Evolutionary conservation across 2,797 vertebrate species (phyloP), one percentile per base, ranked within the genome.

Genomic region (Sitta carolinensis): DNA sequence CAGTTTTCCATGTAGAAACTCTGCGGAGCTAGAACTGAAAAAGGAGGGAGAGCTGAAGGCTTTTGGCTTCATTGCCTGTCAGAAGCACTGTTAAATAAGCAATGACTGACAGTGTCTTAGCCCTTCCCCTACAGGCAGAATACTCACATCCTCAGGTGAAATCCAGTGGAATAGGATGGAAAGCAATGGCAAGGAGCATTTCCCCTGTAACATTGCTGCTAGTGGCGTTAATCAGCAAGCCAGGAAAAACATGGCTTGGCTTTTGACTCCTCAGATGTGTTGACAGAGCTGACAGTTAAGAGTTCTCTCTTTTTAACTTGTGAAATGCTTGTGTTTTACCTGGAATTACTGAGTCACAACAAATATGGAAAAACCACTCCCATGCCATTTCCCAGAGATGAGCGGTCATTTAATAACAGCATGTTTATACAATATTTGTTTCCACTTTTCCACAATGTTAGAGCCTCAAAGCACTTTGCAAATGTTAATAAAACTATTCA

Each of bases 281-380:
- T 96, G 95, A 92, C 96, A 96, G 80, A 84, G 85, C 85, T 95
- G 77, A 88, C 91, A 92, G 84, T 81, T 84, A 40, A 82, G 59
- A 82, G 25, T 27, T 29, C 26, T 85, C 91, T 79, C 72, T 90
- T 95, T 95, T 96, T 93, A 96, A 95, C 84, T 95, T 59, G 57
- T 91, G 82, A 96, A 94, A 85, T 0, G 14, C 55, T 48, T 58
- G 77, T 9, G 40, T 90, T 94, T 96, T 96, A 96, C 94, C 95
- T 96, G 93, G 94, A 97, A 97, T 89, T 90, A 94, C 73, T 95
- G 96, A 97, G 89, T 97, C 96, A 97, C 30, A 30, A 69, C 30
- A 89, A 95, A 91, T 61, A 85, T 68, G 87, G 92, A 96, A 92
- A 95, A 96, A 96, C 83, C 94, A 64, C 94, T 95, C 93, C 89